Evolutionary conservation across 2,888 invertebrate genomes (phyloP), one percentile per base, ranked within the genome.

Genomic region (Xestia sexstrigata): DNA sequence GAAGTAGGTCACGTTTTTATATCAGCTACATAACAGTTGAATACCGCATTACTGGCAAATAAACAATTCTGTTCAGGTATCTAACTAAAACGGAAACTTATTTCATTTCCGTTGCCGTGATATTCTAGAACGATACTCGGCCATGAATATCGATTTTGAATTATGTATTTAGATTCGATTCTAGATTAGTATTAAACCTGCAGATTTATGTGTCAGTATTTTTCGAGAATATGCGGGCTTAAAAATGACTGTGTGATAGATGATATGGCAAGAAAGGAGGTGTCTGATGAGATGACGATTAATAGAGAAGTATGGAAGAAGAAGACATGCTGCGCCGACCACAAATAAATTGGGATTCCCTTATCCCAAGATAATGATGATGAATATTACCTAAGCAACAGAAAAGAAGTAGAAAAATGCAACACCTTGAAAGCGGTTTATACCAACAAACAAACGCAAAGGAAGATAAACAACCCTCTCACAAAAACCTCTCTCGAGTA

Each of bases 401-500:
- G 42, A 42, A 42, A 42, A 42, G 1, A 23, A 23, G 3, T 23
- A 49, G 49, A 49, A 49, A 49, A 6, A 52, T 4, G 23, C 9
- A 52, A 23, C 8, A 52, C 52, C 52, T 52, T 52, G 23, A 23
- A 23, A 23, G 52, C 9, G 30, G 9, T 35, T 35, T 20, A 35
- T 30, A 60, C 3, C 9, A 30, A 20, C 60, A 42, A 45, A 70
- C 42, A 13, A 35, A 55, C 63, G 3, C n/a, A 58, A 47, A 11
- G n/a, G 35, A 81, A 81, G 60, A 78, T 55, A 66, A 30, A 35
- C 20, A 45, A 71, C 67, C 63, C 49, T 58, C 63, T 62, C 45
- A 75, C 72, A n/a, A 58, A 67, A 65, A 17, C 23, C 47, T 70
- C 67, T 67, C 63, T n/a, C 15, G 42, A 17, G n/a, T 15, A n/a